phyloP scores from a whole-genome alignment of 2,888 invertebrate genomes.

The Troglohyphantes excavatus region DNA sequence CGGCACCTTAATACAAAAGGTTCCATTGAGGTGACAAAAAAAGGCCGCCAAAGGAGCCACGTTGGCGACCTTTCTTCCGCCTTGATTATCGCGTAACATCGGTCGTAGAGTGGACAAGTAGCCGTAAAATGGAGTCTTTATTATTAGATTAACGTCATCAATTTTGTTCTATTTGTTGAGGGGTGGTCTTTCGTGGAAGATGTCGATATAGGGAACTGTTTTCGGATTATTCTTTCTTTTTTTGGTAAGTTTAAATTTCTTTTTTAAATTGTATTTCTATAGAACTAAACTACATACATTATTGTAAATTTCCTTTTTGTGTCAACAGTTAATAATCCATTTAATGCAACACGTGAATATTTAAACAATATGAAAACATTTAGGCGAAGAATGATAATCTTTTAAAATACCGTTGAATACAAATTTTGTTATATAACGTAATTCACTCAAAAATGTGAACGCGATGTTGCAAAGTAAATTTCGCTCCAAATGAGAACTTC shows the following conservation, averaged over 20 bases:
- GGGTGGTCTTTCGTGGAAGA: not conserved
- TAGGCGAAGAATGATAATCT: no score
- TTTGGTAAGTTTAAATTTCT: not conserved
- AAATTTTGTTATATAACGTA: no score
- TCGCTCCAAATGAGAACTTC: no score
- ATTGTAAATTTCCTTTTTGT: no score
- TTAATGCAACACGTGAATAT: no score
- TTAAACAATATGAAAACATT: no score
- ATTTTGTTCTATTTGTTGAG: not conserved
- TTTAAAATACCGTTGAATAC: no score
- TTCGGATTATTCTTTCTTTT: not conserved
- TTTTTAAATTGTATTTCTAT: not conserved
- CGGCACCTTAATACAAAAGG: slow-evolving; percentile 14
- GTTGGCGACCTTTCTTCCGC: slow-evolving; percentile 39
- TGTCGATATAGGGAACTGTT: not conserved
- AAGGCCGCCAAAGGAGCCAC: slow-evolving; percentile 41
- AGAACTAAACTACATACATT: no score
- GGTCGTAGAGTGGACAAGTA: slow-evolving; percentile 42
- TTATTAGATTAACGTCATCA: slow-evolving; percentile 23
- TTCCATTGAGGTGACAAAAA: slow-evolving; percentile 10
- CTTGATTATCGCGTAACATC: slow-evolving; percentile 32
- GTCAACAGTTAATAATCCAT: no score
- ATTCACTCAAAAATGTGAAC: no score
- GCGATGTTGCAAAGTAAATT: no score
- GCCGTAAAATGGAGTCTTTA: slow-evolving; percentile 32